Percentiles rank a stretch among this genome's conserved stretches.
phyloP scores from a whole-genome alignment of 2,888 invertebrate species.

The Coleophora flavipennella region DNA sequence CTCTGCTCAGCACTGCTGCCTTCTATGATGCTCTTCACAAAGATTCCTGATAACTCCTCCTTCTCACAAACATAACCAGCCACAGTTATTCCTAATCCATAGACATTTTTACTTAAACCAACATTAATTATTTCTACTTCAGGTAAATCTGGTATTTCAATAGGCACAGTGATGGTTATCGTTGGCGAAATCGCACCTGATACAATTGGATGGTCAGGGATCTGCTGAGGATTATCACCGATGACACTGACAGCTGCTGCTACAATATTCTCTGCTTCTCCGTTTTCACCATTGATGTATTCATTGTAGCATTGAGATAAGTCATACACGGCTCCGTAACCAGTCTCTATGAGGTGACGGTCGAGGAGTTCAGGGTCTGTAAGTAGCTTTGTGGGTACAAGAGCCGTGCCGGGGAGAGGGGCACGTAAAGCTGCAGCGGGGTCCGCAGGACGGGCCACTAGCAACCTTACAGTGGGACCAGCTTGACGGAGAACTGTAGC shows the following conservation, averaged over 20 bases:
- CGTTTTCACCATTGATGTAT: conserved; percentile 52
- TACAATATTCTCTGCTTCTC: conserved; percentile 38
- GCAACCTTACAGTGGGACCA: conserved; percentile 87
- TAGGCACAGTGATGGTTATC: conserved; percentile 64
- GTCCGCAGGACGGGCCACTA: conserved; percentile 94
- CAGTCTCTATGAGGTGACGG: conserved; percentile 85
- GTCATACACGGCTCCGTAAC: conserved; percentile 75
- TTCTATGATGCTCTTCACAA: conserved; percentile 98
- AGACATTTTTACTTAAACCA: conserved; percentile 91
- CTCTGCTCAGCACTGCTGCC: conserved; percentile 96
- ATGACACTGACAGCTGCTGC: conserved; percentile 60
- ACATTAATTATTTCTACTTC: conserved; percentile 94
- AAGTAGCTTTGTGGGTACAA: conserved; percentile 93
- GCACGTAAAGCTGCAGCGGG: conserved; percentile 86
- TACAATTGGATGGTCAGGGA: conserved; percentile 48
- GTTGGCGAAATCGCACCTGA: conserved; percentile 51
- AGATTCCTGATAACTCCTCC: conserved; percentile 99
- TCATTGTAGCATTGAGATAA: conserved; percentile 54
- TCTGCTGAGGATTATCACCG: conserved; percentile 57
- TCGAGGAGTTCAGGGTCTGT: conserved; percentile 93
- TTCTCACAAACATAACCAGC: conserved; percentile 98
- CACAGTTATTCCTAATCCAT: conserved; percentile 95
- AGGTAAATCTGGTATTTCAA: conserved; percentile 77
- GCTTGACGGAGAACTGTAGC: conserved; percentile 78
- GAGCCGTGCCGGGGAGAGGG: conserved; percentile 86